phyloP scores from a whole-genome alignment of 1,140 invertebrate genomes.

The Lepidotrigona ventralis region DNA sequence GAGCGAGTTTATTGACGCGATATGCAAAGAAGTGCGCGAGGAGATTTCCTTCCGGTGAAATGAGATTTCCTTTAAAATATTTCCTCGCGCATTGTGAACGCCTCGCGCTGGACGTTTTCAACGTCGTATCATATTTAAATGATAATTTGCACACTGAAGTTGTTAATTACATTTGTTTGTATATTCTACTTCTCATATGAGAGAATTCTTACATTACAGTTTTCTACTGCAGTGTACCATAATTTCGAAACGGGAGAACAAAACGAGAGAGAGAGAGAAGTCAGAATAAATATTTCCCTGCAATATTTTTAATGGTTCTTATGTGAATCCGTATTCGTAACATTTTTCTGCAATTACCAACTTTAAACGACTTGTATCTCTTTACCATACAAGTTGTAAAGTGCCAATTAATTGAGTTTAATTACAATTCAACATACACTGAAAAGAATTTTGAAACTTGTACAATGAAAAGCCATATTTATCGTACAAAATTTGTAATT shows the following conservation, averaged over 20 bases:
- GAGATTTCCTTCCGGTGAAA: slow-evolving; percentile 5
- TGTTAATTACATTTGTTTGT: not conserved
- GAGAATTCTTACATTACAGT: not conserved
- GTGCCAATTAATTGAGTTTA: too few relatives aligned
- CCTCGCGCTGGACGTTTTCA: not conserved
- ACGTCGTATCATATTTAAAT: not conserved
- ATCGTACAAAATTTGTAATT: too few relatives aligned
- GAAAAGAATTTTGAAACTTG: too few relatives aligned
- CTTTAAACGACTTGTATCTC: too few relatives aligned
- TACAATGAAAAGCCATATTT: too few relatives aligned
- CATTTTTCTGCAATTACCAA: too few relatives aligned
- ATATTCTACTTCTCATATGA: not conserved
- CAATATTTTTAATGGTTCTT: not conserved
- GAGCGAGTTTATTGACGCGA: slow-evolving; percentile 41
- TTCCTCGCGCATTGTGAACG: not conserved
- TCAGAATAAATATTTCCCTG: not conserved
- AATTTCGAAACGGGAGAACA: not conserved
- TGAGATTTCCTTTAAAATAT: slow-evolving; percentile 21
- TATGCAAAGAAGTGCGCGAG: slow-evolving; percentile 20
- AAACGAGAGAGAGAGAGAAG: not conserved
- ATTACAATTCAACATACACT: too few relatives aligned
- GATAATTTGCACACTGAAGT: not conserved
- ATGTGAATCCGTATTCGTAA: too few relatives aligned
- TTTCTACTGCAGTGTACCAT: not conserved
- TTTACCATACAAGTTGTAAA: too few relatives aligned